Conservation (phyloP, 2,888 invertebrate genomes). For the Acutogordius australiensis region DNA sequence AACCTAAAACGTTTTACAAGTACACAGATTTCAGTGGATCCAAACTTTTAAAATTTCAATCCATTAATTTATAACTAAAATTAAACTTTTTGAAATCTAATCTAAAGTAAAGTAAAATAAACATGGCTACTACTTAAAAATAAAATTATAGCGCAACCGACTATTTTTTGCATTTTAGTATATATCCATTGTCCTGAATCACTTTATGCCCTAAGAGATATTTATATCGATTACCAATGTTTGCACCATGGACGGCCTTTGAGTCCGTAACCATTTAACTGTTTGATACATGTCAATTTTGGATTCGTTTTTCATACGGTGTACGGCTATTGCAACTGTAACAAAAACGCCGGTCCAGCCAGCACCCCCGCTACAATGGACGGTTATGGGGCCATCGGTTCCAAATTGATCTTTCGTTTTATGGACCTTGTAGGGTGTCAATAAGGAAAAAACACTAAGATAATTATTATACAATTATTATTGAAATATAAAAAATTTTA, state of each 20-base stretch:
- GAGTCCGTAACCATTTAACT: constrained; percentile 79
- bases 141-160: too few species aligned
- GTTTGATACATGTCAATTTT: constrained; percentile 97
- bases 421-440: too few species aligned
- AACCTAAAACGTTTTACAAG: too few species aligned
- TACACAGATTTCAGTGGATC: too few species aligned
- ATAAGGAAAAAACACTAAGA: constrained; percentile 13
- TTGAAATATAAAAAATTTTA: neutral
- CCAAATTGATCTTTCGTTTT: constrained; percentile 99
- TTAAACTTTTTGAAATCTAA: too few species aligned
- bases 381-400: constrained; percentile 91
- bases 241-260: constrained; percentile 96
- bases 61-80: too few species aligned
- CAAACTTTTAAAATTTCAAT: too few species aligned
- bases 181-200: too few species aligned
- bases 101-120: too few species aligned
- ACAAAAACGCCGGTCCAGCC: constrained; percentile 77
- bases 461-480: neutral
- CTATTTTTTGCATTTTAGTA: too few species aligned
- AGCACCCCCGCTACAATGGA: constrained; percentile 43
- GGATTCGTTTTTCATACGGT: constrained; percentile 93
- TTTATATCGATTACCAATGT: constrained; percentile 43
- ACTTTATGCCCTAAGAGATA: too few species aligned
- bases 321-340: constrained; percentile 77
- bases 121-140: too few species aligned